Conservation (phyloP, 2,888 invertebrate species). For the Augochlorella aurata region DNA sequence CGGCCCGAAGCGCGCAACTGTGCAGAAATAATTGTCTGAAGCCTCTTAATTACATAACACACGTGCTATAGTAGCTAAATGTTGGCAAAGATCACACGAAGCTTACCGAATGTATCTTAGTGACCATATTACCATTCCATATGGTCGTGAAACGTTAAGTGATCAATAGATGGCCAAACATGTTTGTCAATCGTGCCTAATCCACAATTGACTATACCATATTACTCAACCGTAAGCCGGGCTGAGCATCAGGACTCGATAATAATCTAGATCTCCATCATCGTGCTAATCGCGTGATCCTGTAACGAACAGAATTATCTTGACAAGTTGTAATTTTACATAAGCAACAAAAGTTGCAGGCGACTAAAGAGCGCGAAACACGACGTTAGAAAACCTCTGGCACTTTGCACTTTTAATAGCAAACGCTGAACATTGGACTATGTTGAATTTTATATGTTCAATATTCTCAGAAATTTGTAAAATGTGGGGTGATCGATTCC, state of each 20-base stretch:
- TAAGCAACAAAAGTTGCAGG: too few species aligned
- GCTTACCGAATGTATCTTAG: background rate
- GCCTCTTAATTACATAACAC: too few species aligned
- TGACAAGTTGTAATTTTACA: background rate
- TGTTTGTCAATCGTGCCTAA: constrained; percentile 14
- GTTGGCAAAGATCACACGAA: background rate
- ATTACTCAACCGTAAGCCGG: background rate
- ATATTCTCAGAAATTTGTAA: too few species aligned
- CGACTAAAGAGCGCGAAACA: too few species aligned
- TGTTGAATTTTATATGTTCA: too few species aligned
- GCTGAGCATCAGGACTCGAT: background rate
- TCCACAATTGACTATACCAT: constrained; percentile 7
- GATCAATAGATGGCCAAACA: constrained; percentile 2
- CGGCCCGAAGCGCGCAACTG: too few species aligned
- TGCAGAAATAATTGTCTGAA: too few species aligned
- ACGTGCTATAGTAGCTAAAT: too few species aligned
- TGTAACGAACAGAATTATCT: background rate
- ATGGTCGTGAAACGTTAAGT: constrained; percentile 3
- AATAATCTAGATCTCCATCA: background rate
- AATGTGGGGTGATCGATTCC: too few species aligned
- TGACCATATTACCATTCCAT: background rate
- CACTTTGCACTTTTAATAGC: too few species aligned
- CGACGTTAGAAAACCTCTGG: too few species aligned
- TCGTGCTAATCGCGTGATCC: background rate
- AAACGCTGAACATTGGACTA: too few species aligned